Conservation (phyloP, 2,113 vertebrate species). For the Galbula dea region DNA sequence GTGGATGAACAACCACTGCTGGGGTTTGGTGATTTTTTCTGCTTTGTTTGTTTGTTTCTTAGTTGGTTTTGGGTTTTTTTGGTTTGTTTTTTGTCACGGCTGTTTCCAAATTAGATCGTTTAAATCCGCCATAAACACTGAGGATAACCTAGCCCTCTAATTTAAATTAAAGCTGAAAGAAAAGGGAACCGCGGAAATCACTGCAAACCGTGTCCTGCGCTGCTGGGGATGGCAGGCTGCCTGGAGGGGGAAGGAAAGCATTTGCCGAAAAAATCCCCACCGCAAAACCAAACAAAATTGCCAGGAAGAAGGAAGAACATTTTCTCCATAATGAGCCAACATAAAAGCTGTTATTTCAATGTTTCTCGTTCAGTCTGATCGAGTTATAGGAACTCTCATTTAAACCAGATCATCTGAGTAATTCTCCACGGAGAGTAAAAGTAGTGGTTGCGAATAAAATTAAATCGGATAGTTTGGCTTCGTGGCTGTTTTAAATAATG, state of each 20-base stretch:
- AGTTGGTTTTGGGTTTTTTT: background rate
- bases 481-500: constrained; percentile 4
- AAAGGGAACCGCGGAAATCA: background rate
- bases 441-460: constrained; percentile 20
- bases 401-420: background rate
- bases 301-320: background rate
- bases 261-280: background rate
- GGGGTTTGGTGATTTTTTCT: background rate
- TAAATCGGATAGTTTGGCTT: constrained; percentile 32
- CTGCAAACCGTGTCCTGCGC: background rate
- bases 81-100: accelerated
- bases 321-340: background rate
- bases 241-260: background rate
- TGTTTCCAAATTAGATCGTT: background rate
- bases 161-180: constrained; percentile 33
- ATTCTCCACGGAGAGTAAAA: constrained; percentile 5
- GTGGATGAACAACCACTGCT: background rate
- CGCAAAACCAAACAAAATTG: background rate
- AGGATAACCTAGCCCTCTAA: background rate
- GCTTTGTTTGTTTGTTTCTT: background rate
- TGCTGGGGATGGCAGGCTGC: background rate
- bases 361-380: background rate
- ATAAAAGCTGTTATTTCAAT: background rate
- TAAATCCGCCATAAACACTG: background rate
- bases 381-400: background rate